A percentile compares a stretch with the other conserved stretches of the same genome.
These are phyloP conservation scores for Cremastobaeus sp. DNA, from an alignment of 2,888 invertebrate genomes.

Conservation along the genomic window DNA sequence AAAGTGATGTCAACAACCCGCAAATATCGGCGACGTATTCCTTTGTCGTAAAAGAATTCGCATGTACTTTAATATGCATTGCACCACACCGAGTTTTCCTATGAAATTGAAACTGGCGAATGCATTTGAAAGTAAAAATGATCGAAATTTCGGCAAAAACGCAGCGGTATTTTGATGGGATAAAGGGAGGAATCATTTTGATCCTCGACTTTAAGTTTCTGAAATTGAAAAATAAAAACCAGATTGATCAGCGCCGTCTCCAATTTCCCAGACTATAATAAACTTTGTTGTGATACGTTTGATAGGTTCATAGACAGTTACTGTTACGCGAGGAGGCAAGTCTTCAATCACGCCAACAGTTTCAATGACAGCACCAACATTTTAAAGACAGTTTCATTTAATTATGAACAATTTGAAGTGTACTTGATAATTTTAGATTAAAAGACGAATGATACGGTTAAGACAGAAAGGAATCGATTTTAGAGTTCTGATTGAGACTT, in stretches of 20 bases:
- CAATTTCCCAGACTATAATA: slow-evolving; percentile 35
- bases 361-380: slow-evolving; percentile 47
- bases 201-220: background rate
- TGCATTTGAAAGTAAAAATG: too few relatives aligned
- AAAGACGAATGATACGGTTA: too few relatives aligned
- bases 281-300: slow-evolving; percentile 37
- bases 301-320: slow-evolving; percentile 39
- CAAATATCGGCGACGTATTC: background rate
- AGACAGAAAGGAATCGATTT: too few relatives aligned
- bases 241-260: slow-evolving; percentile 16
- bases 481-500: too few relatives aligned
- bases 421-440: too few relatives aligned
- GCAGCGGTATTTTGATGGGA: too few relatives aligned
- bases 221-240: slow-evolving; percentile 4
- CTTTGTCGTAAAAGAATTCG: too few relatives aligned
- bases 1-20: slow-evolving; percentile 12
- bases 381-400: slow-evolving; percentile 53
- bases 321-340: slow-evolving; percentile 39
- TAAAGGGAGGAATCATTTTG: too few relatives aligned
- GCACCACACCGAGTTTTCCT: too few relatives aligned
- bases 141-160: too few relatives aligned
- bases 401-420: slow-evolving; percentile 43
- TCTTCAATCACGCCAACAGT: slow-evolving; percentile 45
- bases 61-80: too few relatives aligned
- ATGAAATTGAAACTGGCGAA: too few relatives aligned